These are phyloP conservation scores for Sinosuthora webbiana DNA, from an alignment of 2,113 vertebrate genomes.

Conservation along the genomic window DNA sequence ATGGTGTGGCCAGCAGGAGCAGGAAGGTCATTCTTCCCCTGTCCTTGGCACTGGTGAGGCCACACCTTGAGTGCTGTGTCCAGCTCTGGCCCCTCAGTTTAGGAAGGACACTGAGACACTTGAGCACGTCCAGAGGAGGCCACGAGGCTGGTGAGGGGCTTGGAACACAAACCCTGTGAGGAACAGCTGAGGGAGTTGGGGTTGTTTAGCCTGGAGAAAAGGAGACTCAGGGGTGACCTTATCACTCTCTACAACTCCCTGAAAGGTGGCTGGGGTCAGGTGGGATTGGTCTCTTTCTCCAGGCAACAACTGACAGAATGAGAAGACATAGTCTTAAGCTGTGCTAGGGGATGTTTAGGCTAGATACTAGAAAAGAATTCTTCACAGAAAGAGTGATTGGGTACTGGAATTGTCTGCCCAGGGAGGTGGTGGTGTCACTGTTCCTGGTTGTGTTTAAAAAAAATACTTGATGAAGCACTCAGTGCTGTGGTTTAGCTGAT, in stretches of 20 bases:
- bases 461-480: not conserved
- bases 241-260: not conserved
- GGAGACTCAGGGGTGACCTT: not conserved
- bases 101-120: not conserved
- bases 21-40: not conserved
- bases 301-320: fast-evolving
- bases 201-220: not conserved
- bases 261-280: no score
- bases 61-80: not conserved
- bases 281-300: fast-evolving
- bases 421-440: not conserved
- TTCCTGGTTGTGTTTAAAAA: not conserved
- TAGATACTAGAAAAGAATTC: fast-evolving
- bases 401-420: not conserved
- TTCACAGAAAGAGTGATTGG: not conserved
- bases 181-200: not conserved
- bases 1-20: not conserved
- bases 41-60: not conserved
- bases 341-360: not conserved
- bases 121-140: not conserved
- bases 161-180: not conserved
- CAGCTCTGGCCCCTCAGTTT: not conserved
- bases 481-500: not conserved
- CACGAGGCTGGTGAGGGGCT: not conserved
- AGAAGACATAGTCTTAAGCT: not conserved